Evolutionary conservation across 2,888 invertebrate species (phyloP), one percentile per base, ranked within the genome.

Genomic region (Synergus umbraculus): DNA sequence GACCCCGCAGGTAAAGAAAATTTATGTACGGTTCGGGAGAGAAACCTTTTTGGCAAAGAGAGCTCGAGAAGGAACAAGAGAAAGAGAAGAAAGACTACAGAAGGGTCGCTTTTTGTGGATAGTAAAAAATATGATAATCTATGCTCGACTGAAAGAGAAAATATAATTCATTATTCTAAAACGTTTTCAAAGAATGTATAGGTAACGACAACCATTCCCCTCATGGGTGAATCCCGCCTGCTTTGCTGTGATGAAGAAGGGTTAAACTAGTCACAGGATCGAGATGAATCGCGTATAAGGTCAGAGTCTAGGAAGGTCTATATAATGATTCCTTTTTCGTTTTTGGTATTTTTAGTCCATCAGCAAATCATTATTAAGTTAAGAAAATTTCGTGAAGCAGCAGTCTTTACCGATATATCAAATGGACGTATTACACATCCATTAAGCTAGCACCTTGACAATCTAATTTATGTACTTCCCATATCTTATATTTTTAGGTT

Each of bases 61-160:
- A 83, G 82, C 18, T 77, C 77, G 80, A 81, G 81, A 77, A 81
- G 82, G 69, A 37, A 77, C 79, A 79, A 67, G 69, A 64, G 44
- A 46, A 76, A 76, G 58, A 76, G 60, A 76, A 64, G 60, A 64
- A 76, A 60, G 76, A 44, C 63, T 22, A 64, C 60, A 43, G 43
- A 76, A 64, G 76, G 60, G 64, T 76, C 76, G 79, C 80, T 90
- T 90, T 90, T 89, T 89, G 83, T 88, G 88, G 91, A 91, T 90
- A 89, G 90, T 91, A 92, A 91, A 91, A 92, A 92, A 91, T 92
- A 92, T 92, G 90, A 92, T 91, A 91, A 91, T 92, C 89, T 91
- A 92, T 92, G 91, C 91, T 91, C 87, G 87, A 89, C 81, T 91
- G 91, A 90, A 90, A 90, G 88, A 91, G 91, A 89, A 91, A 91